Evolutionary conservation across 2,888 invertebrate species (phyloP).

Genomic region (Iselma pallidipennis): DNA sequence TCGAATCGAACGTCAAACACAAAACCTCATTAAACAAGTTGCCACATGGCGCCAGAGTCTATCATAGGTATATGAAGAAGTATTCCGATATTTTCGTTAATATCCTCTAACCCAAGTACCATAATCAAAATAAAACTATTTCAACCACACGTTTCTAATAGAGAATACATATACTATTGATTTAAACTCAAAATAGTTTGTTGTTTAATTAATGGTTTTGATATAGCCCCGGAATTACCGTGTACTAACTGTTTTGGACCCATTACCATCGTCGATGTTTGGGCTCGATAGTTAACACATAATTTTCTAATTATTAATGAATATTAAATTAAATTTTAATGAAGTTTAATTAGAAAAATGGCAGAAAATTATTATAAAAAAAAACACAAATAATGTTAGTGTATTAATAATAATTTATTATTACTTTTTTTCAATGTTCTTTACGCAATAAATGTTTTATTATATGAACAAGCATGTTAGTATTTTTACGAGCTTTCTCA

Average conservation of each 20-base stretch:
- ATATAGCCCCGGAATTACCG: not conserved
- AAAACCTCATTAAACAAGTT: conserved; percentile 5
- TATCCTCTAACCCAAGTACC: not conserved
- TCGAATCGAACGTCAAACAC: conserved; percentile 3
- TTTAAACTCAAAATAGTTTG: not conserved
- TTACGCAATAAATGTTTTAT: conserved; percentile 35
- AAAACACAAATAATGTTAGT: conserved; percentile 9
- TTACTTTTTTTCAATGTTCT: conserved; percentile 19
- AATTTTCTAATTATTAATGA: not conserved
- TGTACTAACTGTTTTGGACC: not conserved
- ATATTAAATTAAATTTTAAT: not conserved
- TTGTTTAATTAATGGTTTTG: not conserved
- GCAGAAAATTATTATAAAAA: not conserved
- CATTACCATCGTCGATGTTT: not conserved
- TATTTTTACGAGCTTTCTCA: conserved; percentile 43
- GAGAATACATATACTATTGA: not conserved
- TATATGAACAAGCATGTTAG: conserved; percentile 42
- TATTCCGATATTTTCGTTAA: not conserved
- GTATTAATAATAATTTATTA: conserved; percentile 27
- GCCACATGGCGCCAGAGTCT: not conserved
- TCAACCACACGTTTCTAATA: not conserved
- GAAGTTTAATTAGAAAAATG: not conserved
- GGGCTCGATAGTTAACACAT: not conserved
- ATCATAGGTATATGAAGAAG: not conserved
- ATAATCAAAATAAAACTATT: not conserved